These are phyloP conservation scores for Netelia fuscicornis DNA, from an alignment of 2,888 invertebrate species.

Conservation along the genomic window DNA sequence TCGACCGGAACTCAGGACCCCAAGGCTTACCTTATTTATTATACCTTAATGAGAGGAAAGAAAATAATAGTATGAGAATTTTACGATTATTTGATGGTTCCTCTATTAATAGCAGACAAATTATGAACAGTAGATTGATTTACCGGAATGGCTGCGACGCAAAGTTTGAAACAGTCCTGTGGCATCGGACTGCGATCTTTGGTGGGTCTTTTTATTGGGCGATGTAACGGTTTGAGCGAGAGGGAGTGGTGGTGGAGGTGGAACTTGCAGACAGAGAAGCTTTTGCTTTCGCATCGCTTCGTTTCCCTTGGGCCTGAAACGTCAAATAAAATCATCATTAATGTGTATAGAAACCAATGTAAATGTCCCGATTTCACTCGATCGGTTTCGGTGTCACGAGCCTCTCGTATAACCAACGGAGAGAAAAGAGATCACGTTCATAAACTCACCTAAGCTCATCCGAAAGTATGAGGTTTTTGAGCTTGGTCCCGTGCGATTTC, in stretches of 20 bases:
- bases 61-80: neutral
- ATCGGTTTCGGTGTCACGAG: neutral
- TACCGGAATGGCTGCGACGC: conserved; percentile 84
- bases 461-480: conserved; percentile 90
- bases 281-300: conserved; percentile 80
- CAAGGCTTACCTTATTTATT: conserved; percentile 89
- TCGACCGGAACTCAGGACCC: conserved; percentile 96
- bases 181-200: conserved; percentile 93
- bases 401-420: neutral
- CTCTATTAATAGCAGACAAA: conserved; percentile 32
- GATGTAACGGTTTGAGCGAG: conserved; percentile 82
- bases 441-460: conserved; percentile 87
- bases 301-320: conserved; percentile 82
- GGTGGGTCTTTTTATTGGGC: conserved; percentile 91
- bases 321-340: conserved; percentile 19
- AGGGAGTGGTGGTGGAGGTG: conserved; percentile 82
- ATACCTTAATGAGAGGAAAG: conserved; percentile 75
- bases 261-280: conserved; percentile 80
- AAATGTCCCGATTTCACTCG: neutral
- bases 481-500: conserved; percentile 91
- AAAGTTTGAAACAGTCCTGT: conserved; percentile 88
- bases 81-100: neutral
- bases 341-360: no score
- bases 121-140: neutral
- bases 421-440: conserved; percentile 1